These are phyloP conservation scores for Tragelaphus strepsiceros DNA, from an alignment of 2,113 vertebrate genomes.

Conservation along the genomic window DNA sequence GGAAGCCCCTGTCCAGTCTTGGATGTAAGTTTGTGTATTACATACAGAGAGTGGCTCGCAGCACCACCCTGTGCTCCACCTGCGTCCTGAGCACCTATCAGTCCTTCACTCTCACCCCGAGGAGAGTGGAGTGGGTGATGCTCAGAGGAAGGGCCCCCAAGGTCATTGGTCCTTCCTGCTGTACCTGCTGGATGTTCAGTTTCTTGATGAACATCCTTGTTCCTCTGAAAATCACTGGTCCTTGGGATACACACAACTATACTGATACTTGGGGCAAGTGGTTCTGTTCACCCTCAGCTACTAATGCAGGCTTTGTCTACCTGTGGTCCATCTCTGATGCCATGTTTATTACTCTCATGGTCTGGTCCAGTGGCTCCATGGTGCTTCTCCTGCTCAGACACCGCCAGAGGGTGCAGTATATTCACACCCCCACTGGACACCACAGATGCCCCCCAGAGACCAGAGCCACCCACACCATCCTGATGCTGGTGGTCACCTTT, in stretches of 20 bases:
- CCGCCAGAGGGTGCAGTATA: background rate
- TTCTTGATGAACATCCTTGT: fast-evolving
- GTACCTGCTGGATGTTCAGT: background rate
- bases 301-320: fast-evolving
- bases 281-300: background rate
- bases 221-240: background rate
- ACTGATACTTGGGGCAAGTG: fast-evolving
- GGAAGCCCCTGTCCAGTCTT: background rate
- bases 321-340: fast-evolving
- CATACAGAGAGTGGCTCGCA: fast-evolving
- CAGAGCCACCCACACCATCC: background rate
- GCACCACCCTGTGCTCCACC: background rate
- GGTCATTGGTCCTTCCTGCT: fast-evolving
- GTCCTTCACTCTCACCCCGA: background rate
- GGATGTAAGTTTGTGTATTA: background rate
- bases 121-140: fast-evolving
- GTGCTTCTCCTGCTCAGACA: background rate
- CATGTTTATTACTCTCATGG: background rate
- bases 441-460: fast-evolving
- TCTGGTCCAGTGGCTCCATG: background rate
- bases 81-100: background rate
- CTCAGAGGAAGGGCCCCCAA: background rate
- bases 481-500: background rate
- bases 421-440: fast-evolving
- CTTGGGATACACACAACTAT: fast-evolving